A percentile compares a stretch with the other conserved stretches of the same genome.
These are phyloP conservation scores for Muschampia plurimacula DNA, from an alignment of 2,888 invertebrate species.

Conservation along the genomic window DNA sequence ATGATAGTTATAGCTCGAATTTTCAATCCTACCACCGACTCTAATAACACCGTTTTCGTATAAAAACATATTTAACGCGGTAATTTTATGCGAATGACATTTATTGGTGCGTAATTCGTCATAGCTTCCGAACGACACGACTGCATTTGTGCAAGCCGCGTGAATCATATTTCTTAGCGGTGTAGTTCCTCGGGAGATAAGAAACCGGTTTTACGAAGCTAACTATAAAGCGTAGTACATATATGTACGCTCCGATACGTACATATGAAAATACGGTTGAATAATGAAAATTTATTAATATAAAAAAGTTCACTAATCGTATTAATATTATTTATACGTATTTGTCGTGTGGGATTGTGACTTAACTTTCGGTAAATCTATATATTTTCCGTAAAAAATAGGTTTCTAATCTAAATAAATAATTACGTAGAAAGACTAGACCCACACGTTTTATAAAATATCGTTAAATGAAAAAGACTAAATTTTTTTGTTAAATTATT, in stretches of 20 bases:
- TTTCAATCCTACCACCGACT: neutral
- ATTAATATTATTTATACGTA: neutral
- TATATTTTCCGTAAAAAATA: neutral
- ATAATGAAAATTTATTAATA: conserved; percentile 4
- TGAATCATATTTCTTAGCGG: neutral
- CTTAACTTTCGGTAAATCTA: neutral
- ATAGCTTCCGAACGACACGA: neutral
- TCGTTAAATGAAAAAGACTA: too few species aligned
- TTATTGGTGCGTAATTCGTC: neutral
- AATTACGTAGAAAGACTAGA: neutral
- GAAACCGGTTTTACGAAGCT: conserved; percentile 1
- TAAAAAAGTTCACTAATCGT: neutral
- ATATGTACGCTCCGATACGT: neutral
- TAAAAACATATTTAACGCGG: neutral
- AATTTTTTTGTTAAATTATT: too few species aligned
- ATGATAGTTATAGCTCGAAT: neutral
- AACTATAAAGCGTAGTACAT: conserved; percentile 2
- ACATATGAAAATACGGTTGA: neutral
- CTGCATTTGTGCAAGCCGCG: neutral
- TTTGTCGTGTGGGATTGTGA: neutral
- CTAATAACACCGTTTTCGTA: neutral
- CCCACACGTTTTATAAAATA: neutral
- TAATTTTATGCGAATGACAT: neutral
- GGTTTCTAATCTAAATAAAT: neutral
- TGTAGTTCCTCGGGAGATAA: neutral